Evolutionary conservation across 92 coral and sea anemone species (phyloP), one percentile per base, ranked within the genome.

Genomic region (Chrysogorgia sp.): DNA sequence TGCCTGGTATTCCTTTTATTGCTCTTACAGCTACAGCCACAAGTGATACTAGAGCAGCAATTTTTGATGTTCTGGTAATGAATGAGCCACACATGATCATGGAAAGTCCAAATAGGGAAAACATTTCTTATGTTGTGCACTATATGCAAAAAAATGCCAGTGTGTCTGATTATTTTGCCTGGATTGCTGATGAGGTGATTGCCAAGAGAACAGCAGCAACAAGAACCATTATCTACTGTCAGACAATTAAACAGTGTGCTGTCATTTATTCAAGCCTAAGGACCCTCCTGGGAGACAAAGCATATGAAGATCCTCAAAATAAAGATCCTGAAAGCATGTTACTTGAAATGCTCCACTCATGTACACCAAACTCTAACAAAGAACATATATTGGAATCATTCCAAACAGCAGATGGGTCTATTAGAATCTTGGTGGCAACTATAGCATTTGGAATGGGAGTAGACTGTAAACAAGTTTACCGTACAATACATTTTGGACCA

Each of bases 401-500:
- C 48, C 82, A 68, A 33, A 31, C 29, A 1, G 71, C 35, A 2
- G 78, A 77, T 25, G 61, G 72, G 20, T 3, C 12, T 8, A n/a
- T 89, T 25, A 40, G 85, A 30, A 56, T 83, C 0, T 55, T 90
- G 1, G 58, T 86, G 22, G 89, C 90, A 20, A 90, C 94, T 4
- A 80, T 86, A 60, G 90, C 89, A 13, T 90, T 84, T 66, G 88
- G 89, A 0, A 90, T 90, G 96, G 91, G 89, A 0, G 71, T 84
- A 0, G 81, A 86, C 67, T 84, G 90, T 32, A 81, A 85, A 21
- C 76, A 84, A 8, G 90, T 90, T 0, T 34, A 77, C 23, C 17
- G 68, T 5, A 74, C 75, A 2, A 82, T 90, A 22, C 89, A 90
- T 34, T 88, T 90, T 90, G 88, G 96, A 0, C 90, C 88, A 48